Evolutionary conservation across 2,888 invertebrate species (phyloP).

Genomic region (Agrochola litura): DNA sequence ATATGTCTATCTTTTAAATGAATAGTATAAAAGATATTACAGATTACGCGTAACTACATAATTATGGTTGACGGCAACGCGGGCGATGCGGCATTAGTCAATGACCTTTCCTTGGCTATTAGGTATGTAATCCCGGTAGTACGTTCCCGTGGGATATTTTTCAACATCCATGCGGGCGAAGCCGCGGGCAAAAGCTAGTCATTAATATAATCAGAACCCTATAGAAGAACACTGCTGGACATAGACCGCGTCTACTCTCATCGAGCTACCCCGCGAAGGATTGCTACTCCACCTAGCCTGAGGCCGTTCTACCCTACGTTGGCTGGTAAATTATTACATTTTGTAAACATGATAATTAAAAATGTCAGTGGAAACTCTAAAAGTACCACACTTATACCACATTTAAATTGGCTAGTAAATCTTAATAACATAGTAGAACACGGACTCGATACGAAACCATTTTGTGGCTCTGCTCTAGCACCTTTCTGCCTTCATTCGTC

Average conservation of each 20-base stretch:
- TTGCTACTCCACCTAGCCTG: neutral
- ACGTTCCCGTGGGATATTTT: too few relatives aligned
- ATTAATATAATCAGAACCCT: too few relatives aligned
- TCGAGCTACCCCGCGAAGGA: neutral
- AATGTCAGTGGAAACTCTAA: slow-evolving; percentile 2
- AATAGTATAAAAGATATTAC: too few relatives aligned
- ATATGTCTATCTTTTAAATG: too few relatives aligned
- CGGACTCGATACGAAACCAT: slow-evolving; percentile 29
- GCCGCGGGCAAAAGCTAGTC: too few relatives aligned
- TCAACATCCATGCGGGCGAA: too few relatives aligned
- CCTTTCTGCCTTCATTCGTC: slow-evolving; percentile 36
- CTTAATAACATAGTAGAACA: slow-evolving; percentile 10
- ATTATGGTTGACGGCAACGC: too few relatives aligned
- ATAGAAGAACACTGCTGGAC: neutral
- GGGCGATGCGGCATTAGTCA: too few relatives aligned
- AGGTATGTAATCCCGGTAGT: too few relatives aligned
- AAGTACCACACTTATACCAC: neutral
- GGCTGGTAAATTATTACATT: neutral
- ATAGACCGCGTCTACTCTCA: neutral
- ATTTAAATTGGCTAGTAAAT: slow-evolving; percentile 19
- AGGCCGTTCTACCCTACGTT: neutral
- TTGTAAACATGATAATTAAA: slow-evolving; percentile 5
- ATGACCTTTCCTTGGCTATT: too few relatives aligned
- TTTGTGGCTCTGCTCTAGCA: slow-evolving; percentile 31
- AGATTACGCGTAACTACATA: too few relatives aligned